A percentile compares a stretch with the other conserved stretches of the same genome.
phyloP scores from a whole-genome alignment of 2,797 vertebrate genomes.

The Pteropus rufus region DNA sequence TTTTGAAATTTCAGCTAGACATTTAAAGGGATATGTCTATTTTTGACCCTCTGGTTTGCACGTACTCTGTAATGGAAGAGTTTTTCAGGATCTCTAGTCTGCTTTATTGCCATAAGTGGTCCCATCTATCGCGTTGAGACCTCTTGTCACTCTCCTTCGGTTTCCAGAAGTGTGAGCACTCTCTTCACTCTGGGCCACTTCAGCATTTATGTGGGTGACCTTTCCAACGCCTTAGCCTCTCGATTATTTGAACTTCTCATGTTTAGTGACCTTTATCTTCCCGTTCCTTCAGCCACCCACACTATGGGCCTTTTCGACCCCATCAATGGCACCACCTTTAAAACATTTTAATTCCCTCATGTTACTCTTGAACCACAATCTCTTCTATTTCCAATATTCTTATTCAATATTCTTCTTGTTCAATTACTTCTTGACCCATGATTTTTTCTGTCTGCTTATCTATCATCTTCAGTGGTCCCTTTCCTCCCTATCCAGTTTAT shows the following conservation, averaged over 20 bases:
- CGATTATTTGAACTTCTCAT: neutral
- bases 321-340: neutral
- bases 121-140: neutral
- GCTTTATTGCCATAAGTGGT: neutral
- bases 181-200: neutral
- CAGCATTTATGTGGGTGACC: neutral
- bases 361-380: neutral
- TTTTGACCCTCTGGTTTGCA: neutral
- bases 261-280: neutral
- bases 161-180: neutral
- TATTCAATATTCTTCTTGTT: neutral
- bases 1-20: neutral
- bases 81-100: neutral
- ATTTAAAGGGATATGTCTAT: neutral
- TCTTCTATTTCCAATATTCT: neutral
- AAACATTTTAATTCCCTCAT: neutral
- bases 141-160: neutral
- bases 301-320: neutral
- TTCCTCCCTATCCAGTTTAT: neutral
- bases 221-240: neutral
- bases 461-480: neutral
- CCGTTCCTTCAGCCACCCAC: neutral
- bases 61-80: neutral
- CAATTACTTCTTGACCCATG: neutral
- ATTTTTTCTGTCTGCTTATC: neutral